A percentile compares a stretch with the other conserved stretches of the same genome.
Evolutionary conservation across 2,888 invertebrate species (phyloP).

Genomic region (Muschampia plurimacula): DNA sequence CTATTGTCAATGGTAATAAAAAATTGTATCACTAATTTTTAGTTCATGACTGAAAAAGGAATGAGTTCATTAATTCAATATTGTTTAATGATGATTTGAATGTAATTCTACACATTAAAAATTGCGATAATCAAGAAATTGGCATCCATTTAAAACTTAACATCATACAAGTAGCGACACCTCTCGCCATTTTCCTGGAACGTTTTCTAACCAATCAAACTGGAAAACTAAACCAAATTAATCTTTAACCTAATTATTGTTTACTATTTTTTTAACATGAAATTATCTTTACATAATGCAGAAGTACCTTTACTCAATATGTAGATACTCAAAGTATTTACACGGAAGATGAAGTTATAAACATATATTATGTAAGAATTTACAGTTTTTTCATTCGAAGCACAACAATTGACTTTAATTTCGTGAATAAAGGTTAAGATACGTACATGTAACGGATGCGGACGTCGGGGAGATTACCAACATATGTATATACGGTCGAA

Average conservation of each 20-base stretch:
- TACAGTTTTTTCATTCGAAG: constrained; percentile 13
- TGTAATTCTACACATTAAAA: not conserved
- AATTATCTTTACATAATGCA: not conserved
- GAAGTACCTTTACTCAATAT: not conserved
- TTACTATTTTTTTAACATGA: constrained; percentile 10
- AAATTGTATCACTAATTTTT: not conserved
- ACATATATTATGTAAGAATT: constrained; percentile 37
- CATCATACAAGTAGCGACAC: constrained; percentile 59
- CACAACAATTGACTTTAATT: constrained; percentile 14
- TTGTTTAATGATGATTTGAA: not conserved
- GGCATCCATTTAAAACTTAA: not conserved
- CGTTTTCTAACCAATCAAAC: constrained; percentile 45
- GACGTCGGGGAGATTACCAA: constrained; percentile 13
- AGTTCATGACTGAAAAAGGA: not conserved
- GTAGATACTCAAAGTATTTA: constrained; percentile 5
- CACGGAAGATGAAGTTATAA: constrained; percentile 28
- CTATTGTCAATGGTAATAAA: not conserved
- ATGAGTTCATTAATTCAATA: not conserved
- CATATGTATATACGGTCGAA: constrained; percentile 27
- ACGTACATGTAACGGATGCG: constrained; percentile 20
- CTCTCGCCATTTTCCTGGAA: constrained; percentile 49
- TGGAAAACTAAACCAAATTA: constrained; percentile 47
- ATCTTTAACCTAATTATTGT: constrained; percentile 15
- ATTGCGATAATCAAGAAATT: not conserved
- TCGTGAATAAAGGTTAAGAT: constrained; percentile 18